Conservation (phyloP, 2,797 vertebrate species). For the Acipenser oxyrinchus region DNA sequence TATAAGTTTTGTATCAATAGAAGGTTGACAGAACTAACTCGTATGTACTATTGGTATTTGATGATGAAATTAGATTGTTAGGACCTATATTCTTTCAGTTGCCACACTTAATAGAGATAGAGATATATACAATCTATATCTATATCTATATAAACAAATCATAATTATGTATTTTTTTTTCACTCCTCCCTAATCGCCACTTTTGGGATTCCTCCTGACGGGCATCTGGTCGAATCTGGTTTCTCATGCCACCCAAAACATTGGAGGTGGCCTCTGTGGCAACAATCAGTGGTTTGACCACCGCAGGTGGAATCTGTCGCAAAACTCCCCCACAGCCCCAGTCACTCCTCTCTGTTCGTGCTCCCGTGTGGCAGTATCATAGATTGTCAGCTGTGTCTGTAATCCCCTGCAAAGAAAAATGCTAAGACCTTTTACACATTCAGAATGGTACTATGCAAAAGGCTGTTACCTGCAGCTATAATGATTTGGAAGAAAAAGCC, state of each 20-base stretch:
- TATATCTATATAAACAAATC: too few species aligned
- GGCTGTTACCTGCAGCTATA: too few species aligned
- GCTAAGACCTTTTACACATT: not conserved
- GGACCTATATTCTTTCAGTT: too few species aligned
- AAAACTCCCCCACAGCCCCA: constrained; percentile 93
- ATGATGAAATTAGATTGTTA: too few species aligned
- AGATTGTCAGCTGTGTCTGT: constrained; percentile 93
- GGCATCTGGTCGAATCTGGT: constrained; percentile 93
- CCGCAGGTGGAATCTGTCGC: constrained; percentile 87
- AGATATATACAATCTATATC: too few species aligned
- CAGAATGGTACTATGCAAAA: not conserved
- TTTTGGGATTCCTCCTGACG: constrained; percentile 96
- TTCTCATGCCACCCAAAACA: constrained; percentile 93
- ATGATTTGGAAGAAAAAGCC: not conserved
- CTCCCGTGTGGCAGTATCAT: constrained; percentile 89
- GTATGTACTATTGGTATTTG: not conserved
- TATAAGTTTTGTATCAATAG: not conserved
- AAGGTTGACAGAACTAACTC: not conserved
- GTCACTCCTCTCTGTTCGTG: constrained; percentile 95
- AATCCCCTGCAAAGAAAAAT: constrained; percentile 65
- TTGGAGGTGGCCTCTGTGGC: constrained; percentile 96
- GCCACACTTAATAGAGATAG: too few species aligned
- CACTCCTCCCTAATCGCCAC: constrained; percentile 83
- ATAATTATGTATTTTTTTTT: constrained; percentile 11
- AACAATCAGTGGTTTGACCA: constrained; percentile 91